Evolutionary conservation across 2,797 vertebrate genomes (phyloP).

Genomic region (Phyllotis vaccarum): DNA sequence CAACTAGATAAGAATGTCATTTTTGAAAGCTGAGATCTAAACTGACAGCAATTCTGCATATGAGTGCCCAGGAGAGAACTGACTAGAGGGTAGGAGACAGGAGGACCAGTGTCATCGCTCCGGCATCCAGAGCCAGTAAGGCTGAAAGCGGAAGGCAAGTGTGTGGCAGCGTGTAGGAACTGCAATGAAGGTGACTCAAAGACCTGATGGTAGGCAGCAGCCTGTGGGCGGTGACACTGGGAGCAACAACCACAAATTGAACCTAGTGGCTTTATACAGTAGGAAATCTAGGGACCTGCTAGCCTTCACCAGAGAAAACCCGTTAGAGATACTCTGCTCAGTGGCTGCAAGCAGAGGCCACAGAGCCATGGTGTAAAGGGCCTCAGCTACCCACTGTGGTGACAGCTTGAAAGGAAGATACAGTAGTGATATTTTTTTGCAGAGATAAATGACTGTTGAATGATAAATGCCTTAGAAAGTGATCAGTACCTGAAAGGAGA

Average conservation of each 20-base stretch:
- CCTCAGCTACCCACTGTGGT: background rate
- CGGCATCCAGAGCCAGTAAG: background rate
- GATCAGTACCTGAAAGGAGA: background rate
- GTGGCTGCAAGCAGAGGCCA: background rate
- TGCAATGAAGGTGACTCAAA: background rate
- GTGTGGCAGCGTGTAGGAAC: background rate
- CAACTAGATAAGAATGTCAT: background rate
- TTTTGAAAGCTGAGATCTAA: background rate
- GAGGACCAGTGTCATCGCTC: background rate
- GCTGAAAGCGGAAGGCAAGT: background rate
- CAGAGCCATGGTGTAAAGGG: accelerated
- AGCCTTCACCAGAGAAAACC: background rate
- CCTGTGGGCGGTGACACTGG: accelerated
- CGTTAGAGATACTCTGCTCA: accelerated
- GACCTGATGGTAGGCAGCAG: background rate
- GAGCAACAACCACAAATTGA: background rate
- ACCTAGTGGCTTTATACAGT: accelerated
- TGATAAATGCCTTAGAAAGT: background rate
- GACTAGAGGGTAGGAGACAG: background rate
- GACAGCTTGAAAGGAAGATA: background rate
- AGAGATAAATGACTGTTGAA: background rate
- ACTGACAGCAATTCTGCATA: background rate
- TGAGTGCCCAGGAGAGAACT: background rate
- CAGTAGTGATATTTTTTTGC: conserved; percentile 3
- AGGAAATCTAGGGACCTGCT: background rate